Evolutionary conservation across 2,797 vertebrate genomes (phyloP).

Genomic region (Syndactyla subalaris): DNA sequence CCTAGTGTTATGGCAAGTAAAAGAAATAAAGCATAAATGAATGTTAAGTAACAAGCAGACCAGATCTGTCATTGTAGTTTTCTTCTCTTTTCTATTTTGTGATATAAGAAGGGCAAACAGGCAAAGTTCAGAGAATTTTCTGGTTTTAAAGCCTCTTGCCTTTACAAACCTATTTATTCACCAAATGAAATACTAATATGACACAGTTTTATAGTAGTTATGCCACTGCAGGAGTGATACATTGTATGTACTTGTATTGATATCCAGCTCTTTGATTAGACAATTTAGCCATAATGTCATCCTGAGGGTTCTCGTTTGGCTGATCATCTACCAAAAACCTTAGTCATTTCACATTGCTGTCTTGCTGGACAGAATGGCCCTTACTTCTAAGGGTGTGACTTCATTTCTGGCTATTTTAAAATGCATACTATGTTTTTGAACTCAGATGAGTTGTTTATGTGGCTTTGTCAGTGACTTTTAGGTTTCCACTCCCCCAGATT

Average conservation of each 20-base stretch:
- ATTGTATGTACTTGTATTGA: background rate
- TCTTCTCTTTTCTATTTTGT: background rate
- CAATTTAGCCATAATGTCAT: background rate
- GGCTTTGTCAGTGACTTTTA: background rate
- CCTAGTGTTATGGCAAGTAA: background rate
- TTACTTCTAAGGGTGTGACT: background rate
- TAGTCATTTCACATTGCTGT: background rate
- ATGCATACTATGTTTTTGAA: background rate
- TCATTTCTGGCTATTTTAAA: background rate
- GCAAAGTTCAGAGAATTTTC: background rate
- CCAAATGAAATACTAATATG: background rate
- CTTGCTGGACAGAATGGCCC: fast-evolving
- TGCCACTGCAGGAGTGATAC: background rate
- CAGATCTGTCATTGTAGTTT: background rate
- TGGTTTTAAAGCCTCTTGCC: background rate
- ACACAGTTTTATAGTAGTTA: background rate
- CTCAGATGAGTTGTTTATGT: background rate
- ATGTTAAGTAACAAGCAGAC: background rate
- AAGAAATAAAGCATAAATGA: background rate
- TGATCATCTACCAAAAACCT: background rate
- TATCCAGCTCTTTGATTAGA: background rate
- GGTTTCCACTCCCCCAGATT: background rate
- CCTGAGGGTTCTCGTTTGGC: background rate
- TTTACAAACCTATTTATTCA: background rate
- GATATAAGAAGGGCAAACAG: background rate